These are phyloP conservation scores for Philhelius pedissequus DNA, from an alignment of 2,888 invertebrate genomes.

Conservation along the genomic window DNA sequence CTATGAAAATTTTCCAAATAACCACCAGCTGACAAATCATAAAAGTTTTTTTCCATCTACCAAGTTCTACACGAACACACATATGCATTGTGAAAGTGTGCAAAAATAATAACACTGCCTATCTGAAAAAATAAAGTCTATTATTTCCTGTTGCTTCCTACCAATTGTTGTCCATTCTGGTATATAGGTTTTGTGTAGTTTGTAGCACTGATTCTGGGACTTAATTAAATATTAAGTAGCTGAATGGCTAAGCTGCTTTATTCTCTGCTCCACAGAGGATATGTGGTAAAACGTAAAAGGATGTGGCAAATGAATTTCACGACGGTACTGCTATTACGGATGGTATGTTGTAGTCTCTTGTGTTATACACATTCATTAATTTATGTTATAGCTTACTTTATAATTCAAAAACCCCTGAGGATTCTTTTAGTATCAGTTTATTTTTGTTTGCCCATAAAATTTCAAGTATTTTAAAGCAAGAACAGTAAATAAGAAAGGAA, in stretches of 20 bases:
- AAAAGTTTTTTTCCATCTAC: neutral
- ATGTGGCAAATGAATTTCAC: neutral
- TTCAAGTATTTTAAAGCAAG: neutral
- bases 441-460: neutral
- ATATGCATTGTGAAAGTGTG: too few species aligned
- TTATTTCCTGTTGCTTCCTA: neutral
- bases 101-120: neutral
- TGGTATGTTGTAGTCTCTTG: neutral
- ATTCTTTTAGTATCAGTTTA: neutral
- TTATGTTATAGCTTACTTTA: neutral
- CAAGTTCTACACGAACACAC: neutral
- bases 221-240: conserved; percentile 5
- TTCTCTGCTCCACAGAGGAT: neutral
- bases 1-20: neutral
- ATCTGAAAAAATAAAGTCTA: neutral
- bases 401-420: neutral
- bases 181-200: neutral
- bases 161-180: neutral
- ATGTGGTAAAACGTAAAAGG: neutral
- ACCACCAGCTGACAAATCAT: neutral
- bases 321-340: too few species aligned
- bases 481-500: too few species aligned
- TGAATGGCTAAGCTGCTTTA: neutral
- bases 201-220: neutral
- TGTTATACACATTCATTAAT: neutral